Conservation (phyloP, 2,888 invertebrate species). For the Harpalus rufipes region DNA sequence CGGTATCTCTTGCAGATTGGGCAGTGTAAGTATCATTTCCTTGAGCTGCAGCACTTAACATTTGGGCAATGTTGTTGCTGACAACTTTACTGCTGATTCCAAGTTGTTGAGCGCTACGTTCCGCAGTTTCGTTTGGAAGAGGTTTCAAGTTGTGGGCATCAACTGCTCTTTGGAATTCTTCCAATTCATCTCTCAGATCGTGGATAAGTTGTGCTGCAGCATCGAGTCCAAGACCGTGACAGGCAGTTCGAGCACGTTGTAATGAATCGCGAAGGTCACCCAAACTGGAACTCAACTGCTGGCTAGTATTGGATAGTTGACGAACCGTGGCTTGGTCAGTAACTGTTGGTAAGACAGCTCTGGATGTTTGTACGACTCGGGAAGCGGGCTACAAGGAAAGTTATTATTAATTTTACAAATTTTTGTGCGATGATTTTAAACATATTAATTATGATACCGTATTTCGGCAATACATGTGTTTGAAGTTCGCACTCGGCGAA, state of each 20-base stretch:
- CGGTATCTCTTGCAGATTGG: conserved; percentile 89
- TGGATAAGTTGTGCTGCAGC: conserved; percentile 91
- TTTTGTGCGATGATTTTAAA: not conserved
- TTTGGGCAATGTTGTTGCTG: conserved; percentile 90
- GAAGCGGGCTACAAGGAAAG: conserved; percentile 79
- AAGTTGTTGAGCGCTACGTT: conserved; percentile 81
- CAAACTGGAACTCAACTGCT: conserved; percentile 79
- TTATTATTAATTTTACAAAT: not conserved
- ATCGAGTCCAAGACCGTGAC: conserved; percentile 91
- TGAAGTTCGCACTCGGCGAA: too few relatives aligned
- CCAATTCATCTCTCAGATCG: conserved; percentile 89
- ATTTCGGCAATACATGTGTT: too few relatives aligned
- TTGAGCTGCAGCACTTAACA: conserved; percentile 91
- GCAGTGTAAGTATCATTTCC: conserved; percentile 90
- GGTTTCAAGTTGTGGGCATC: conserved; percentile 86
- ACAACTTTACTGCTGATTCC: conserved; percentile 86
- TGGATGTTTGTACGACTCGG: conserved; percentile 87
- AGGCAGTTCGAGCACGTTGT: conserved; percentile 78
- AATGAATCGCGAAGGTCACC: conserved; percentile 75
- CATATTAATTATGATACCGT: too few relatives aligned
- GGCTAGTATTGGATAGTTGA: conserved; percentile 85
- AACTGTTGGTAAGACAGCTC: conserved; percentile 91
- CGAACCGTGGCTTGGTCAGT: conserved; percentile 87
- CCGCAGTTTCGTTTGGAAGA: conserved; percentile 90
- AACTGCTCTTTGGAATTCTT: conserved; percentile 88